Evolutionary conservation across 2,113 vertebrate genomes (phyloP).

Genomic region (Siniperca knerii): DNA sequence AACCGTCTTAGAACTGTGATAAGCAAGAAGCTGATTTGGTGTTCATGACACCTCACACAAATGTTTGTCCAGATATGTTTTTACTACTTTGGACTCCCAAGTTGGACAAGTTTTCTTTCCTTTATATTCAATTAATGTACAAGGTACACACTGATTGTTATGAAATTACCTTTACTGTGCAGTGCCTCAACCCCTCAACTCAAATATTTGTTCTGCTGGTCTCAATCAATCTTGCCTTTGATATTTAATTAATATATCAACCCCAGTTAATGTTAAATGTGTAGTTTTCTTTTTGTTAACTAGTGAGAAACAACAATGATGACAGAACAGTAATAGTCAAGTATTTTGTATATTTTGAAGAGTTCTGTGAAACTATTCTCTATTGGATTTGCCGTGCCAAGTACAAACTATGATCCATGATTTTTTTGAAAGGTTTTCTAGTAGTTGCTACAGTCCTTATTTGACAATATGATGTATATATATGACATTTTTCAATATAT

Average conservation of each 20-base stretch:
- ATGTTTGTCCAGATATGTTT: neutral
- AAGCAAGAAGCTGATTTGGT: neutral
- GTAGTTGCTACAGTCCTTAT: neutral
- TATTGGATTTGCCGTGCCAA: neutral
- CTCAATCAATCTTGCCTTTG: neutral
- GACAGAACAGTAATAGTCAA: neutral
- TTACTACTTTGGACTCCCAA: neutral
- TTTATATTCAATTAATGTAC: neutral
- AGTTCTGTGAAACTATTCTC: neutral
- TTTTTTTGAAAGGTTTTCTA: constrained; percentile 8
- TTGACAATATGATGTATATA: neutral
- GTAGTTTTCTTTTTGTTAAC: neutral
- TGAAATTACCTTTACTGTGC: neutral
- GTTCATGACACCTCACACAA: neutral
- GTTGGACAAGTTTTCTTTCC: neutral
- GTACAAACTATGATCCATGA: neutral
- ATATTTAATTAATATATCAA: neutral
- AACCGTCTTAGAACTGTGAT: neutral
- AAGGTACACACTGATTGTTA: neutral
- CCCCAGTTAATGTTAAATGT: neutral
- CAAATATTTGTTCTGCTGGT: too few relatives aligned
- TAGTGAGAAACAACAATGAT: neutral
- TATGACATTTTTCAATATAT: neutral
- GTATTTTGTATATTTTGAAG: neutral
- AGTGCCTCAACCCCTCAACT: neutral